Evolutionary conservation across 2,113 vertebrate species (phyloP).

Genomic region (Ifrita kowaldi): DNA sequence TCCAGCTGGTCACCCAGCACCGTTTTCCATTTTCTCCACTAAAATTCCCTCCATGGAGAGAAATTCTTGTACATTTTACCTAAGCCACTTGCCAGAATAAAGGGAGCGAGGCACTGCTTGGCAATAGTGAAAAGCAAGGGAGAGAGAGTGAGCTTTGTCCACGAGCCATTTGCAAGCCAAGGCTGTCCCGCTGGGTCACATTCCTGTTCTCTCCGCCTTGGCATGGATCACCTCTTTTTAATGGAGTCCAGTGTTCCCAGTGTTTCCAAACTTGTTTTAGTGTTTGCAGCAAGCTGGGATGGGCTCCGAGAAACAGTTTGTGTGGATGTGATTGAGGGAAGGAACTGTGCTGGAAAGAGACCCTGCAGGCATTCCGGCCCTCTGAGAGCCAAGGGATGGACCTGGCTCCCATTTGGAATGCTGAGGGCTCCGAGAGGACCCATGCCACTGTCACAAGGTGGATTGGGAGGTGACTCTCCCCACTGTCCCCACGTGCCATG

Average conservation of each 20-base stretch:
- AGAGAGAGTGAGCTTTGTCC: background rate
- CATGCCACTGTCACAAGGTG: too few species aligned
- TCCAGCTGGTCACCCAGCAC: background rate
- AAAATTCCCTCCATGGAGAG: background rate
- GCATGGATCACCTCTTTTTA: background rate
- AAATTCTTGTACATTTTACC: background rate
- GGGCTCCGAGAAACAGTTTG: background rate
- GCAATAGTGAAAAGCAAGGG: background rate
- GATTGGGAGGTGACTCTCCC: background rate
- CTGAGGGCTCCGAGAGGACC: background rate
- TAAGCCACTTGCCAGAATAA: background rate
- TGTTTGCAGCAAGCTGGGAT: slow-evolving; percentile 20
- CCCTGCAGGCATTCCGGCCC: background rate
- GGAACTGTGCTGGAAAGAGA: background rate
- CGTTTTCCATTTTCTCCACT: background rate
- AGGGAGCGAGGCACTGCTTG: background rate
- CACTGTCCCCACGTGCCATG: background rate
- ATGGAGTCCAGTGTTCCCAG: slow-evolving; percentile 24
- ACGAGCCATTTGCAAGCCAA: background rate
- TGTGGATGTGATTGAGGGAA: background rate
- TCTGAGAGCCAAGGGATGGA: fast-evolving
- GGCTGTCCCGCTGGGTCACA: background rate
- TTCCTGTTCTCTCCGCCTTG: slow-evolving; percentile 17
- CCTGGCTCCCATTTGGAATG: fast-evolving
- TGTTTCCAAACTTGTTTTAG: background rate